These are phyloP conservation scores for Sinelater perroti DNA, from an alignment of 2,888 invertebrate genomes.

Conservation along the genomic window DNA sequence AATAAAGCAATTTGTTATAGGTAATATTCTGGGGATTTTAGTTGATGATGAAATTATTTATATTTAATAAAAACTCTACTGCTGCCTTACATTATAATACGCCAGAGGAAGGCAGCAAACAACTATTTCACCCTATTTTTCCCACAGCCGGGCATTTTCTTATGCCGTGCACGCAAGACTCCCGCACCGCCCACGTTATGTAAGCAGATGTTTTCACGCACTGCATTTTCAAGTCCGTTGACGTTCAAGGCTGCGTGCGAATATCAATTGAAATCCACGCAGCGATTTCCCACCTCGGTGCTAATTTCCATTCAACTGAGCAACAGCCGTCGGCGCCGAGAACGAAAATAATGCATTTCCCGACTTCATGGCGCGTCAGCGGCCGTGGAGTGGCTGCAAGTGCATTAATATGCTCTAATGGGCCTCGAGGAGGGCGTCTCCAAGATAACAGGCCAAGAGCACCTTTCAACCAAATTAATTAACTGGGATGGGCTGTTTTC, in stretches of 20 bases:
- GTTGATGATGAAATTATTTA: too few species aligned
- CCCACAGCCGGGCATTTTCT: not conserved
- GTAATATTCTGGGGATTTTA: too few species aligned
- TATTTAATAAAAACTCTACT: too few species aligned
- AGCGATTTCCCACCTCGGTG: slow-evolving; percentile 1
- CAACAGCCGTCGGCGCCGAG: not conserved
- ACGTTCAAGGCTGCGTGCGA: slow-evolving; percentile 7
- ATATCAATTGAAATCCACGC: slow-evolving; percentile 13
- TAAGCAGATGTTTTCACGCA: slow-evolving; percentile 16
- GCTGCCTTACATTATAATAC: too few species aligned
- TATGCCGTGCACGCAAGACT: not conserved
- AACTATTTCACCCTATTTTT: not conserved
- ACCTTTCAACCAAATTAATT: slow-evolving; percentile 25
- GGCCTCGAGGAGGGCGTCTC: slow-evolving; percentile 7
- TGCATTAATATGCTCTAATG: slow-evolving; percentile 22
- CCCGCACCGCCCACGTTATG: slow-evolving; percentile 8
- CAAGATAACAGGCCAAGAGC: slow-evolving; percentile 19
- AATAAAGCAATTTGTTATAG: too few species aligned
- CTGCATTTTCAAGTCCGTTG: slow-evolving; percentile 9
- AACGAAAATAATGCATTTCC: not conserved
- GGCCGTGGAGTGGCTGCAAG: slow-evolving; percentile 12
- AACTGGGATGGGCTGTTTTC: not conserved
- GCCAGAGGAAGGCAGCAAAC: too few species aligned
- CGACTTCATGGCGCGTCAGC: not conserved
- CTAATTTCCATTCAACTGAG: not conserved